These are phyloP conservation scores for Erpobdella octoculata DNA, from an alignment of 2,888 invertebrate species.

Conservation along the genomic window DNA sequence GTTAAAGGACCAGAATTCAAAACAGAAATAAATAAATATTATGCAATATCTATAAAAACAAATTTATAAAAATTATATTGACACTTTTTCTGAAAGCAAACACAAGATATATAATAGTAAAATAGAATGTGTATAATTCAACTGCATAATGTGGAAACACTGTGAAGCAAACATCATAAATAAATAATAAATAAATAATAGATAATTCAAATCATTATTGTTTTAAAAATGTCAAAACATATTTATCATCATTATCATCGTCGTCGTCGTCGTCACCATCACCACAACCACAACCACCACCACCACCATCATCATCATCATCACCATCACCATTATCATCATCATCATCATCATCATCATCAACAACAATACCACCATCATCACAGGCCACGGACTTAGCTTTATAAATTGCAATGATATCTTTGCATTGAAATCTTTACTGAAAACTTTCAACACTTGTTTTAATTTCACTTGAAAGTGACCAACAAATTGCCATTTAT, in stretches of 20 bases:
- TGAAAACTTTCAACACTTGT: too few relatives aligned
- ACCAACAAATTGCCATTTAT: too few relatives aligned
- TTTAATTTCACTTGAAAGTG: too few relatives aligned
- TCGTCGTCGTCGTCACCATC: background rate
- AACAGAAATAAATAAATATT: too few relatives aligned
- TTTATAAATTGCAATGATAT: background rate
- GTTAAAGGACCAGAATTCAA: too few relatives aligned
- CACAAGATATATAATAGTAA: background rate
- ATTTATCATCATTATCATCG: background rate
- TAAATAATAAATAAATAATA: background rate
- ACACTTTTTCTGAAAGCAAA: background rate
- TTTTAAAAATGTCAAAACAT: background rate
- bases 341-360: constrained; percentile 1
- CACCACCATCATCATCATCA: constrained; percentile 13
- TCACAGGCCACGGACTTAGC: background rate
- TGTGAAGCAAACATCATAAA: background rate
- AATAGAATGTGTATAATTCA: background rate
- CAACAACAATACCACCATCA: background rate
- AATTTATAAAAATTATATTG: background rate
- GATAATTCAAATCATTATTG: background rate
- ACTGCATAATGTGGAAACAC: background rate
- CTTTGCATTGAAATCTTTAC: too few relatives aligned
- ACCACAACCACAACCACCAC: constrained; percentile 3
- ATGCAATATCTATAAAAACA: too few relatives aligned
- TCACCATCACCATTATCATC: background rate